Base-by-base conservation (phyloP, 2,797 vertebrate genomes). In the Megalops cyprinoides region DNA sequence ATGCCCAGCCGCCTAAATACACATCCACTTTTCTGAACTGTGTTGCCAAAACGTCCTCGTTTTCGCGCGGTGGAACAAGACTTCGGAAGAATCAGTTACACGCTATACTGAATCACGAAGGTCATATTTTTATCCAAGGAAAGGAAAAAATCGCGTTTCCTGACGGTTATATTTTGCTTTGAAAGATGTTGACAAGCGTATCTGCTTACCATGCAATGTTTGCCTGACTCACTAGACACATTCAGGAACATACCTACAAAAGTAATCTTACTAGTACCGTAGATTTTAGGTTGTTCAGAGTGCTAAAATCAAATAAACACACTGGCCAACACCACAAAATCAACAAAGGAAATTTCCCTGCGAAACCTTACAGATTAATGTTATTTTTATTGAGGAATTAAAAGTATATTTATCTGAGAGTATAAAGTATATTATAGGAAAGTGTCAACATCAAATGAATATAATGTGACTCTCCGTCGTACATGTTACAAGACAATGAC, bases 1-100 rank as follows among this genome's bases (percentile, higher is more conserved):
- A 95, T 94, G 94, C 86, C 89, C 93, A 56, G 87, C 88, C 90
- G 92, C 90, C 92, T 92, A 82, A 79, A 84, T 84, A 79, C 85
- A 80, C 90, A 90, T 91, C 91, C 91, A 81, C 84, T 86, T 89
- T 92, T 87, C 87, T 84, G 92, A 90, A 91, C 89, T 88, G 90
- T 89, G 78, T 60, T 80, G 82, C 82, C 73, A 69, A 74, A 67
- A 67, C 56, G 37, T 31, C 46, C 9, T 55, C 48, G 1, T 48
- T 48, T 77, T 67, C 80, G 75, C 80, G 74, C 48, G 25, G 58
- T 46, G 20, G n/a, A 53, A 42, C 62, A 37, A 42, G 31, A 76
- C 73, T 81, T 81, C 58, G 55, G 60, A 31, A 62, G 56, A 74
- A 49, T 74, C 58, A 53, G 18, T 81, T 76, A 81, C 73, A 58